Conservation (phyloP, 2,888 invertebrate genomes). For the Ornithoptera priamus region DNA sequence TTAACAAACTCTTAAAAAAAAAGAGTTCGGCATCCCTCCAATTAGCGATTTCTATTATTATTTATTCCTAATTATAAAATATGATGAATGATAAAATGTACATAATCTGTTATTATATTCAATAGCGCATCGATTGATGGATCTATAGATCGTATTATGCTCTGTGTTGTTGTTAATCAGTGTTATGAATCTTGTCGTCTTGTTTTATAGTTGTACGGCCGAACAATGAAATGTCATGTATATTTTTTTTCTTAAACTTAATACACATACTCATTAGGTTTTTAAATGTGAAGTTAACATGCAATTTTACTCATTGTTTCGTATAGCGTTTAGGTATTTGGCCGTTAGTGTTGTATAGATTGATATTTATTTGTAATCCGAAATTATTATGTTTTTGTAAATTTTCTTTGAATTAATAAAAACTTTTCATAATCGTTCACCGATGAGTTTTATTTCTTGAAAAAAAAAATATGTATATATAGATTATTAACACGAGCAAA, state of each 20-base stretch:
- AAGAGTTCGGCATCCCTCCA: neutral
- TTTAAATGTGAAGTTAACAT: neutral
- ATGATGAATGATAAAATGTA: constrained; percentile 30
- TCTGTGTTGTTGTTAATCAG: constrained; percentile 76
- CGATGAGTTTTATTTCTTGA: constrained; percentile 58
- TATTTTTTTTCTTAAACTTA: neutral
- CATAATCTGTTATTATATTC: constrained; percentile 52
- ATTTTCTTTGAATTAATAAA: constrained; percentile 77
- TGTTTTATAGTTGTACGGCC: constrained; percentile 68
- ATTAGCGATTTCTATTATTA: neutral
- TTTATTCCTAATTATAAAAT: constrained; percentile 21
- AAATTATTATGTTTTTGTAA: constrained; percentile 78
- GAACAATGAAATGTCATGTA: constrained; percentile 2
- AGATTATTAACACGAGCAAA: neutral
- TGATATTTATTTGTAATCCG: constrained; percentile 76
- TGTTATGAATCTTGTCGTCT: constrained; percentile 78
- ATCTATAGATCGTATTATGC: constrained; percentile 68
- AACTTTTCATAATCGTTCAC: constrained; percentile 79
- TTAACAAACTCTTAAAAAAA: neutral
- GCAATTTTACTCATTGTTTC: constrained; percentile 4
- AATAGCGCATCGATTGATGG: constrained; percentile 62
- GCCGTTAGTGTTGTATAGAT: constrained; percentile 75
- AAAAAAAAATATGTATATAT: neutral
- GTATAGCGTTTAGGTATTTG: constrained; percentile 6
- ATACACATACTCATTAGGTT: neutral